These are phyloP conservation scores for Smithornis capensis DNA, from an alignment of 2,113 vertebrate genomes.

Conservation along the genomic window DNA sequence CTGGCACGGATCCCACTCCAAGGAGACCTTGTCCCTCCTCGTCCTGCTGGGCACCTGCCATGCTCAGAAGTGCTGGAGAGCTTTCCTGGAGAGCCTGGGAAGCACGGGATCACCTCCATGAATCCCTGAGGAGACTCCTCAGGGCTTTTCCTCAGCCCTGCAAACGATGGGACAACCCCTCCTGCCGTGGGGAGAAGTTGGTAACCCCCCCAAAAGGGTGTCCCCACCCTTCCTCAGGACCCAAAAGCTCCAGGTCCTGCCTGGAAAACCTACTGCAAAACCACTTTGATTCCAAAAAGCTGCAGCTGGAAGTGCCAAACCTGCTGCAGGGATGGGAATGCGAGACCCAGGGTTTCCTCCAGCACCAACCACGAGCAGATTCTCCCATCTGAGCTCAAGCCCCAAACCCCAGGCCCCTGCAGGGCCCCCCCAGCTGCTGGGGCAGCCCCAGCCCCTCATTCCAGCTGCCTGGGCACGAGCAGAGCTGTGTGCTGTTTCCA, in stretches of 20 bases:
- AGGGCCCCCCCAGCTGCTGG: background rate
- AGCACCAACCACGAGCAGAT: background rate
- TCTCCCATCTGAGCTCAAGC: background rate
- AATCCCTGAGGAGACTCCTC: background rate
- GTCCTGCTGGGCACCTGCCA: background rate
- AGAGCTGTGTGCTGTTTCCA: background rate
- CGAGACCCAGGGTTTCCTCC: background rate
- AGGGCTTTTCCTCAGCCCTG: background rate
- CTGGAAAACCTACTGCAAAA: background rate
- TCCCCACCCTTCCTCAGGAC: background rate
- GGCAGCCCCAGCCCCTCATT: background rate
- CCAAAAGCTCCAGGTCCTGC: background rate
- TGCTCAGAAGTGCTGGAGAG: background rate
- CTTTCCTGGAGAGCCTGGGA: background rate
- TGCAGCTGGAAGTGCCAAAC: background rate
- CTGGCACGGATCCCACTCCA: background rate
- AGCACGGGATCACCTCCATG: background rate
- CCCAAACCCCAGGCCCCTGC: background rate
- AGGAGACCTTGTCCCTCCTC: background rate
- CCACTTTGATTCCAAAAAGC: background rate
- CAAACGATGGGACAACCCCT: accelerated
- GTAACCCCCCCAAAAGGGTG: no score
- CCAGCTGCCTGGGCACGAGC: accelerated
- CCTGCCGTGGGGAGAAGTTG: background rate
- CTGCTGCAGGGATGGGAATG: background rate